Evolutionary conservation across 2,888 invertebrate species (phyloP), one percentile per base, ranked within the genome.

Genomic region (Cephonodes hylas): DNA sequence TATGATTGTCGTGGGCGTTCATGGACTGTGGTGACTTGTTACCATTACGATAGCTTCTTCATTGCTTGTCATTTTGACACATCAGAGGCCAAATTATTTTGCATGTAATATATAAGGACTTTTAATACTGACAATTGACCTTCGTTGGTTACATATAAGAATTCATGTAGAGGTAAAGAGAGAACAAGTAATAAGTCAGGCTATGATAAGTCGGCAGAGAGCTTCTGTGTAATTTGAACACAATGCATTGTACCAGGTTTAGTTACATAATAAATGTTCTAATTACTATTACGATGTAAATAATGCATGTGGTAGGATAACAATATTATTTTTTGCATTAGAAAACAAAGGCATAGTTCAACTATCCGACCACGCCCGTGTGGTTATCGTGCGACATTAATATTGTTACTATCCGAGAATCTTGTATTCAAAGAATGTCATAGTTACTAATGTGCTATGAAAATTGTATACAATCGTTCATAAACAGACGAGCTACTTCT

Each of bases 381-480:
- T 42, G 18, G 42, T 53, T 53, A 10, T 53, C n/a, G n/a, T n/a
- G 38, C 38, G 15, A 53, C 27, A 53, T 25, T 18, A 27, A 27
- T 53, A 53, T 53, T 53, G 7, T 18, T 53, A 18, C 48, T 53
- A 27, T 53, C 27, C 27, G 48, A 53, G 31, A 53, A 53, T 31
- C 53, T 53, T 27, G 10, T 53, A 53, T 53, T 53, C 53, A 31
- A 53, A 15, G 53, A 53, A 53, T 53, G 53, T 53, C 53, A 53
- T 8, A 18, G 53, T 27, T 31, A 3, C 15, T 27, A 53, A 53
- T 53, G 18, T 27, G 18, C 31, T 53, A 18, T 53, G 31, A 53
- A 27, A 15, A 31, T 53, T 53, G 53, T 53, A 31, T 53, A 53
- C 31, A 53, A 53, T 27, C 25, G 27, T n/a, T 18, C 15, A 15